Evolutionary conservation across 2,888 invertebrate genomes (phyloP).

Genomic region (Argyresthia goedartella): DNA sequence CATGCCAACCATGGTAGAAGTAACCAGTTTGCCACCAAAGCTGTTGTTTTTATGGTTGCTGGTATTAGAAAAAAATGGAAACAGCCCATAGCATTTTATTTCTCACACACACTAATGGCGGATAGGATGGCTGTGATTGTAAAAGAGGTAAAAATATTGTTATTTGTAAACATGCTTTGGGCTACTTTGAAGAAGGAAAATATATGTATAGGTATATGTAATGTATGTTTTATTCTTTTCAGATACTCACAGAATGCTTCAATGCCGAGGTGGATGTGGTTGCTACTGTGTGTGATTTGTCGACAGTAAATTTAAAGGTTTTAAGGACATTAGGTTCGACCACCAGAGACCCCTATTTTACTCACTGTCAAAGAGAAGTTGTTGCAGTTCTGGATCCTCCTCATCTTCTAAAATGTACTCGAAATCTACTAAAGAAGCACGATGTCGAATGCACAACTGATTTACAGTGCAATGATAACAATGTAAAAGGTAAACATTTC

Average conservation of each 20-base stretch:
- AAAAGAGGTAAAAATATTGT: background rate
- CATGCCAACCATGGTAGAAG: conserved; percentile 5
- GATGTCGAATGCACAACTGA: conserved; percentile 10
- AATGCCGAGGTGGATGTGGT: conserved; percentile 8
- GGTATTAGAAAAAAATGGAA: background rate
- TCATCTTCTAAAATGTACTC: conserved; percentile 14
- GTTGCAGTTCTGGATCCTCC: conserved; percentile 11
- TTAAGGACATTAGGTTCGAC: conserved; percentile 10
- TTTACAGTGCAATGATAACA: background rate
- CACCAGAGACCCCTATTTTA: conserved; percentile 6
- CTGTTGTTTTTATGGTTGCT: conserved; percentile 2
- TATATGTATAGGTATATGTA: background rate
- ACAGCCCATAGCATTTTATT: background rate
- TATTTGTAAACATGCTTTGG: background rate
- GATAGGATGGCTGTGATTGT: background rate
- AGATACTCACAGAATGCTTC: conserved; percentile 12
- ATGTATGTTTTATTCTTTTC: conserved; percentile 9
- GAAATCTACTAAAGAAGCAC: conserved; percentile 13
- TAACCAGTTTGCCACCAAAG: conserved; percentile 1
- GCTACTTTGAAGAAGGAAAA: background rate
- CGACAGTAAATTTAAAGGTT: conserved; percentile 11
- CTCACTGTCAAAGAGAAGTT: conserved; percentile 8
- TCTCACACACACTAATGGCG: background rate
- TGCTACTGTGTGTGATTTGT: conserved; percentile 13
- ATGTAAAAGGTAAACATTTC: background rate